Base-by-base conservation (phyloP, 2,113 vertebrate genomes). In the Burhinus bistriatus region DNA sequence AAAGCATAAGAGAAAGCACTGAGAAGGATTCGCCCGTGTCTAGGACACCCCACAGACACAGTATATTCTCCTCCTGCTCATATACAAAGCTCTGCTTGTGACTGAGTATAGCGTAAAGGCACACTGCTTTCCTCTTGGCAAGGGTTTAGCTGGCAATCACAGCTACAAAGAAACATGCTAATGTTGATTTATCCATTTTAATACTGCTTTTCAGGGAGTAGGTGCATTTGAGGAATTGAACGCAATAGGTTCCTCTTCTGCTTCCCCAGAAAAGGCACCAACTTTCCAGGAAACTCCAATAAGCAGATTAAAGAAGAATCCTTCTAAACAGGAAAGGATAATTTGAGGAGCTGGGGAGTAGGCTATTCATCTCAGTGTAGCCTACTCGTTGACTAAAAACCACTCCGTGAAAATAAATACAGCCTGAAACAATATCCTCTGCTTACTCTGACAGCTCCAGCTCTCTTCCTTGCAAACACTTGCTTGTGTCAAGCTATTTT, bases 321-420 rank as follows among this genome's bases (percentile, higher is more conserved):
- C 73, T 87, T 90, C 86, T 83, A 80, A 95, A 96, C 79, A 97
- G 92, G 79, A 97, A 96, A 76, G 54, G 34, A 20, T 70, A 80
- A 80, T 90, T 68, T 89, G 87, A 85, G 80, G 71, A 90, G 68
- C 55, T 58, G 7, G 19, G 49, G 82, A 96, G 71, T 27, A 86
- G 44, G 68, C 86, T 49, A 70, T 87, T 96, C 75, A 90, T 91
- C 88, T 96, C 49, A 42, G 22, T 4, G 6, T 3, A 79, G 69
- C 38, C 12, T 15, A 73, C n/a, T 59, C 19, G 0, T 32, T 47
- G 47, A 71, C 57, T 87, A 64, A 93, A 95, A 94, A 68, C 16
- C 25, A 69, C 66, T 40, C 77, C 2, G 18, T 92, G 87, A 95
- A 95, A 97, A 94, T 88, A 97, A 97, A 95, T 92, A 96, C 17